A percentile compares a stretch with the other conserved stretches of the same genome.
phyloP scores from a whole-genome alignment of 2,797 vertebrate species.

The Paedocypris micromegethes region DNA sequence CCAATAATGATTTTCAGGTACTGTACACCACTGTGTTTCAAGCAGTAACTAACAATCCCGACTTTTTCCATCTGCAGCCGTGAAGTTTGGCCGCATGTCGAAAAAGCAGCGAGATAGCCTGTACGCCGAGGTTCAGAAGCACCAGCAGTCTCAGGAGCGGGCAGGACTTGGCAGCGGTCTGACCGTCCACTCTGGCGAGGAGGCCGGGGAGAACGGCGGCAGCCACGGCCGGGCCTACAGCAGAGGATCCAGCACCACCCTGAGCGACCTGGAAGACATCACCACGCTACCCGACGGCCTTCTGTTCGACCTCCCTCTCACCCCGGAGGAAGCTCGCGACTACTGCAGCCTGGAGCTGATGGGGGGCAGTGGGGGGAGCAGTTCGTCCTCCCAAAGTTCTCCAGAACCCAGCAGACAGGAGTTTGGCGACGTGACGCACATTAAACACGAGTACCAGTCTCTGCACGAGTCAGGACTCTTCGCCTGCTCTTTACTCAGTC shows the following conservation, averaged over 20 bases:
- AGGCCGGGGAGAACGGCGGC: constrained; percentile 46
- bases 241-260: constrained; percentile 71
- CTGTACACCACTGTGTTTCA: too few species aligned
- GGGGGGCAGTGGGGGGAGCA: constrained; percentile 64
- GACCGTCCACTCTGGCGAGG: constrained; percentile 43
- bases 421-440: constrained; percentile 67
- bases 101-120: constrained; percentile 90
- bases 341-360: constrained; percentile 81
- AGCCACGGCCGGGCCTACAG: constrained; percentile 69
- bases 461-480: constrained; percentile 75
- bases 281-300: constrained; percentile 75
- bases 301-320: constrained; percentile 83
- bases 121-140: constrained; percentile 88
- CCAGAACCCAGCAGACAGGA: constrained; percentile 78
- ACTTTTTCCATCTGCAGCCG: constrained; percentile 62
- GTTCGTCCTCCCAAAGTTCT: constrained; percentile 77
- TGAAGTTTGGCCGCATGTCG: constrained; percentile 91
- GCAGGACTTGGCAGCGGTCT: background rate
- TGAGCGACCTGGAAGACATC: constrained; percentile 82
- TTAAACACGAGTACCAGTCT: constrained; percentile 83
- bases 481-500: constrained; percentile 60
- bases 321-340: constrained; percentile 71
- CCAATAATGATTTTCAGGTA: too few species aligned
- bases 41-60: background rate
- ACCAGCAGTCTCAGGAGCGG: constrained; percentile 81